Conservation (phyloP, 2,888 invertebrate species). For the Seladonia tumulorum region DNA sequence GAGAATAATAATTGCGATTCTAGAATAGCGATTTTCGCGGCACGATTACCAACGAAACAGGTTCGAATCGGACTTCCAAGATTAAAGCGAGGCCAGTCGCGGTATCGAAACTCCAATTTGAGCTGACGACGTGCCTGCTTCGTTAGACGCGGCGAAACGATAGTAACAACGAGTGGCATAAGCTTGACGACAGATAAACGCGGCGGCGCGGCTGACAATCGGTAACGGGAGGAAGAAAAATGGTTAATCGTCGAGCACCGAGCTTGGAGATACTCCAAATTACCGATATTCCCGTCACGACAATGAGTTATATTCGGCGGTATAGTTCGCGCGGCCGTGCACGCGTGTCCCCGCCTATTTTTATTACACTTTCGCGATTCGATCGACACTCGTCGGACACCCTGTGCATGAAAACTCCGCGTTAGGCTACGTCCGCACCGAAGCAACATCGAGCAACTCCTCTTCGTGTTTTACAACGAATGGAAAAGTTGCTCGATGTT, state of each 20-base stretch:
- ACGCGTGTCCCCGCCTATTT: conserved; percentile 46
- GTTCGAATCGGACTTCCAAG: neutral
- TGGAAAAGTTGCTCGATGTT: no score
- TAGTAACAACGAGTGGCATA: neutral
- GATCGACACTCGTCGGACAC: neutral
- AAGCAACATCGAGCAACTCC: no score
- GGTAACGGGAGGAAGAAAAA: conserved; percentile 42
- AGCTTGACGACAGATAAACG: conserved; percentile 30
- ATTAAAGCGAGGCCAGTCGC: neutral
- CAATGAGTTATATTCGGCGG: conserved; percentile 66
- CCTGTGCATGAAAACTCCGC: neutral
- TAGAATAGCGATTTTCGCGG: neutral
- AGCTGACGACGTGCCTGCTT: neutral
- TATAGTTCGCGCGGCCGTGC: conserved; percentile 54
- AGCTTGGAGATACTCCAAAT: conserved; percentile 64
- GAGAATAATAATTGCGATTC: neutral
- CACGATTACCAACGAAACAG: neutral
- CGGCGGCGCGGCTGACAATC: neutral
- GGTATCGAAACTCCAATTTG: neutral
- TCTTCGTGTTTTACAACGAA: no score
- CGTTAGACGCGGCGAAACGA: neutral
- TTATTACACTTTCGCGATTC: conserved; percentile 35
- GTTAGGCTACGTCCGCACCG: no score
- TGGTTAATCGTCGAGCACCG: conserved; percentile 45
- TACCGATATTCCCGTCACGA: conserved; percentile 63